Conservation (phyloP, 1,140 invertebrate genomes). For the Daktulosphaira vitifoliae region DNA sequence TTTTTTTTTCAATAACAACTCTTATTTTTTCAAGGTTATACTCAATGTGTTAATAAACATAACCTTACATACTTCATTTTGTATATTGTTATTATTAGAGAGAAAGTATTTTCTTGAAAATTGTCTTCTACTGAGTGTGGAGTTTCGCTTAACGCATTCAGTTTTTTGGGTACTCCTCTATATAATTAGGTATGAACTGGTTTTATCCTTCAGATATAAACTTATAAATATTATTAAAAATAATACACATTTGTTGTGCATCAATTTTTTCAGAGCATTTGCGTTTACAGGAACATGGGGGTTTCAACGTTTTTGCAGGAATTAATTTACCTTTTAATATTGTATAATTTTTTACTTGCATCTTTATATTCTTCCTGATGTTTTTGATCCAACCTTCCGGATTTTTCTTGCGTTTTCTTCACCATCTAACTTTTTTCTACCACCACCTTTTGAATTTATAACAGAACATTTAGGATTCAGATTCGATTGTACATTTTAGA, state of each 20-base stretch:
- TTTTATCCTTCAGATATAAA: not conserved
- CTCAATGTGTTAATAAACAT: constrained; percentile 24
- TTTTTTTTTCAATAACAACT: constrained; percentile 4
- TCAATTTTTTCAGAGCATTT: constrained; percentile 8
- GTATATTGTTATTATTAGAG: not conserved
- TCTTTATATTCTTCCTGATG: too few relatives aligned
- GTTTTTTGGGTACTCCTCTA: too few relatives aligned
- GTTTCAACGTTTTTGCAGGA: not conserved
- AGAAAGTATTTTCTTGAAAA: not conserved
- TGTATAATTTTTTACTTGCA: too few relatives aligned
- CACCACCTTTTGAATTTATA: too few relatives aligned
- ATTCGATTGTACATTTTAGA: too few relatives aligned
- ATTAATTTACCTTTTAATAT: constrained; percentile 13
- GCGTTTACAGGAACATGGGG: constrained; percentile 7
- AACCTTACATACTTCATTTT: not conserved
- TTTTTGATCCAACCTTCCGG: too few relatives aligned
- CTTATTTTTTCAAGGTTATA: constrained; percentile 7
- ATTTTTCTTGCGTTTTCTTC: too few relatives aligned
- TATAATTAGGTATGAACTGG: not conserved
- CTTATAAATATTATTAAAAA: constrained; percentile 1
- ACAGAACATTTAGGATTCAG: too few relatives aligned
- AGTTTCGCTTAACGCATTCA: not conserved
- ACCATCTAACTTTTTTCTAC: too few relatives aligned
- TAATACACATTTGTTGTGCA: not conserved
- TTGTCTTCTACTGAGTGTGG: not conserved